Evolutionary conservation across 2,797 vertebrate species (phyloP), one percentile per base, ranked within the genome.

Genomic region (Parambassis ranga): DNA sequence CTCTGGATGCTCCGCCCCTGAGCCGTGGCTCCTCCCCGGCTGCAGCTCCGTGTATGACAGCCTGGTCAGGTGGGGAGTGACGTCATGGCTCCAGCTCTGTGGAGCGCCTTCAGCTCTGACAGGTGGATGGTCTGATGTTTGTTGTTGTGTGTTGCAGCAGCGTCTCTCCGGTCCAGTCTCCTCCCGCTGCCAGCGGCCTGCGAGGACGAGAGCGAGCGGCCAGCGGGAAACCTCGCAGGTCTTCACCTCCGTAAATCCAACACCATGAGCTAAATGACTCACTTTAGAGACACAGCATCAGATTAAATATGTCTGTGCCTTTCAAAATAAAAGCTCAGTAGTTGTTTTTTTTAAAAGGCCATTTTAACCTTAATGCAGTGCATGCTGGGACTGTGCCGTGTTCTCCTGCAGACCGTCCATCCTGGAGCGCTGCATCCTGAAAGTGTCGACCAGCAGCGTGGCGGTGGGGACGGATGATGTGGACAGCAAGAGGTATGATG

Each of bases 21-120:
- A 94, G 50, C 93, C 93, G 0, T 94, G 93, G 93, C 92, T 94
- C 65, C 88, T 94, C n/a, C 93, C 92, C 0, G 92, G 91, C 60
- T 93, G 91, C 81, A 93, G 90, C 67, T 89, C 84, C 0, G 91
- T 92, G 16, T 93, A 88, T 13, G 91, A 94, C 73, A 92, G 92
- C 52, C 81, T 93, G 55, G 92, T 94, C 83, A 92, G 92, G 93
- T 94, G 72, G 53, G 77, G 3, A 4, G 16, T 16, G 31, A 11
- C 7, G 3, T 7, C 27, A 6, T 35, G 20, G 50, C 2, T 3
- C 10, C n/a, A 43, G 14, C 27, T 27, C 27, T 27, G 26, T 27
- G 26, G 27, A 4, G 22, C 0, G 6, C 24, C 24, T 10, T 15
- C 14, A 7, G 3, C n/a, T n/a, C n/a, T n/a, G n/a, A n/a, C 41